Evolutionary conservation across 2,888 invertebrate genomes (phyloP).

Genomic region (Dichetophora obliterata): DNA sequence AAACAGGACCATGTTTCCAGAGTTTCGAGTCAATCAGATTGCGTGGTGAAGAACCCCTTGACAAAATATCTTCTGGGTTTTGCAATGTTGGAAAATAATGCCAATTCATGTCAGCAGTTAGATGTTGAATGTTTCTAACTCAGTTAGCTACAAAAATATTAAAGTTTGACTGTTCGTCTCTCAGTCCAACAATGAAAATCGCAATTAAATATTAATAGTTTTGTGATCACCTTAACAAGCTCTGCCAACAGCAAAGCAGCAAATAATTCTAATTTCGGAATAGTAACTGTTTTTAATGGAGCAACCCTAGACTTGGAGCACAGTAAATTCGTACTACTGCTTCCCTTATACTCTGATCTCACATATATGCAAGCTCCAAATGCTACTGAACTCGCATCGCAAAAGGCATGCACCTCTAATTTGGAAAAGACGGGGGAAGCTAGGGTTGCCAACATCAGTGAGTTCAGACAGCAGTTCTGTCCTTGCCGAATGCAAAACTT

Average conservation of each 20-base stretch:
- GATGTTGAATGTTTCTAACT: conserved; percentile 38
- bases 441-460: conserved; percentile 34
- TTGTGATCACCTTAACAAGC: not conserved
- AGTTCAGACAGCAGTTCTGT: too few relatives aligned
- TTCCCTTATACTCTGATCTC: conserved; percentile 6
- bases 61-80: conserved; percentile 21
- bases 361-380: conserved; percentile 44
- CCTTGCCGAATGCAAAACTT: conserved; percentile 17
- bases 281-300: conserved; percentile 8
- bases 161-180: too few relatives aligned
- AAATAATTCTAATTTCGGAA: conserved; percentile 7
- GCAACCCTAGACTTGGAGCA: conserved; percentile 44
- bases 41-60: not conserved
- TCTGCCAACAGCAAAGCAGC: too few relatives aligned
- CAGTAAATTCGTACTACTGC: conserved; percentile 11
- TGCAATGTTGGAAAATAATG: conserved; percentile 31
- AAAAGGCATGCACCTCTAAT: conserved; percentile 43
- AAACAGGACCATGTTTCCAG: not conserved
- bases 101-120: not conserved
- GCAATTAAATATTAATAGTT: not conserved
- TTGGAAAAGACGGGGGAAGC: not conserved
- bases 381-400: conserved; percentile 40
- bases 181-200: conserved; percentile 36
- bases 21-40: conserved; percentile 19
- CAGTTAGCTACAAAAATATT: too few relatives aligned